Percentiles rank a stretch among this genome's conserved stretches.
phyloP scores from a whole-genome alignment of 2,888 invertebrate genomes.

The Cyaniris semiargus region DNA sequence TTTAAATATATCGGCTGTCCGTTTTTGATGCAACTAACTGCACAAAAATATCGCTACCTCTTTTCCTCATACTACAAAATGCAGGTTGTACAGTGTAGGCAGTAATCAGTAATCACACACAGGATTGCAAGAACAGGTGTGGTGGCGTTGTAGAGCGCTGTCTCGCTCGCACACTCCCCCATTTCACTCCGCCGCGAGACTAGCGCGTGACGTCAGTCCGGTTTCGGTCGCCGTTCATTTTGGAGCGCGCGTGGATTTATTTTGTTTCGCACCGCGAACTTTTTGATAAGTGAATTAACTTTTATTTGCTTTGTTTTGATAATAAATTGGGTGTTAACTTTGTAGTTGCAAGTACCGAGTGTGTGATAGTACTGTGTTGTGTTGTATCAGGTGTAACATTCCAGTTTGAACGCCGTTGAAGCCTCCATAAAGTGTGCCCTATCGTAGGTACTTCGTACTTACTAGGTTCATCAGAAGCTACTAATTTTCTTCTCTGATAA shows the following conservation, averaged over 20 bases:
- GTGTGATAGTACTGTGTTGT: slow-evolving; percentile 57
- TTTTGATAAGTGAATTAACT: slow-evolving; percentile 44
- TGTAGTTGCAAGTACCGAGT: slow-evolving; percentile 37
- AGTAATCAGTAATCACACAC: slow-evolving; percentile 35
- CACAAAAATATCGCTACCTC: slow-evolving; percentile 46
- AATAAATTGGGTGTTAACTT: slow-evolving; percentile 45
- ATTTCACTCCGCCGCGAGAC: slow-evolving; percentile 44
- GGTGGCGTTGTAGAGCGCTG: slow-evolving; percentile 50
- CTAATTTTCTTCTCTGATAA: slow-evolving; percentile 46
- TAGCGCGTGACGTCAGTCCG: slow-evolving; percentile 55
- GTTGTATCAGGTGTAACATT: slow-evolving; percentile 76
- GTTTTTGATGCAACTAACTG: background rate
- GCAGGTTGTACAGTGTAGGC: slow-evolving; percentile 33
- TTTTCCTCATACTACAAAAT: slow-evolving; percentile 46
- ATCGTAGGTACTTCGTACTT: slow-evolving; percentile 36
- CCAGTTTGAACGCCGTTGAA: slow-evolving; percentile 69
- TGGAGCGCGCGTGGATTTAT: slow-evolving; percentile 42
- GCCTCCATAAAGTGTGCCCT: slow-evolving; percentile 59
- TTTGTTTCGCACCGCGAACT: slow-evolving; percentile 57
- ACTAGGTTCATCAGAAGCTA: slow-evolving; percentile 51
- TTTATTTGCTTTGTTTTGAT: slow-evolving; percentile 10
- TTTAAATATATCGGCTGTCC: no score
- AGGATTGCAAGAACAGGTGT: slow-evolving; percentile 55
- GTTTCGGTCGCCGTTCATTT: slow-evolving; percentile 62
- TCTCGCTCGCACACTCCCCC: slow-evolving; percentile 42